phyloP scores from a whole-genome alignment of 1,140 invertebrate species.

The Glossosoma conforme region DNA sequence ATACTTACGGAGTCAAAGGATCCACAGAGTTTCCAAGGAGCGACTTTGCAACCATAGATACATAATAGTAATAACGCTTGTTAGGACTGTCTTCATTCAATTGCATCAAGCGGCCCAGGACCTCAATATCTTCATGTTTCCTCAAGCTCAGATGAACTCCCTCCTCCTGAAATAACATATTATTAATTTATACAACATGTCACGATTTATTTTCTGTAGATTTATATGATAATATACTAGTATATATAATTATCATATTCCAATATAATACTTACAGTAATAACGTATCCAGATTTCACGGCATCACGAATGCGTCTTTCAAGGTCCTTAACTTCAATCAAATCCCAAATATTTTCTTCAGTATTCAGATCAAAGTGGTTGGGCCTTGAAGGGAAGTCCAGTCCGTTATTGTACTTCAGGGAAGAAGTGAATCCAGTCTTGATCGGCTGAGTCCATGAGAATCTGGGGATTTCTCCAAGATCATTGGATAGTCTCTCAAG shows the following conservation, averaged over 20 bases:
- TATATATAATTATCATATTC: too few relatives aligned
- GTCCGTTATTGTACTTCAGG: slow-evolving; percentile 51
- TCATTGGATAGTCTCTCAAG: slow-evolving; percentile 62
- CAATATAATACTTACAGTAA: slow-evolving; percentile 32
- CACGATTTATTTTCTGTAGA: too few relatives aligned
- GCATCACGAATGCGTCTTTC: slow-evolving; percentile 51
- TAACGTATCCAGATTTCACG: slow-evolving; percentile 50
- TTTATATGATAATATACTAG: too few relatives aligned
- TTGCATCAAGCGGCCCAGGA: slow-evolving; percentile 52
- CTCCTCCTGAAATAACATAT: slow-evolving; percentile 18
- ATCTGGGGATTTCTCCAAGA: slow-evolving; percentile 55
- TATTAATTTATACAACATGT: too few relatives aligned
- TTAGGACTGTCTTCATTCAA: slow-evolving; percentile 50
- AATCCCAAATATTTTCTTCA: slow-evolving; percentile 39
- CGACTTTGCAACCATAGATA: slow-evolving; percentile 34
- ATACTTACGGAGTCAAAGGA: slow-evolving; percentile 17
- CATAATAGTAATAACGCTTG: slow-evolving; percentile 35
- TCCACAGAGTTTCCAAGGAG: slow-evolving; percentile 18
- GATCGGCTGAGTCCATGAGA: slow-evolving; percentile 51
- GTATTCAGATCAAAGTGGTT: slow-evolving; percentile 47
- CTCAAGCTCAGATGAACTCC: slow-evolving; percentile 52
- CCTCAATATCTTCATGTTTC: slow-evolving; percentile 50
- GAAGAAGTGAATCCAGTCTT: slow-evolving; percentile 56
- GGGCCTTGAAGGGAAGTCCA: slow-evolving; percentile 52
- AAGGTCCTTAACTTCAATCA: slow-evolving; percentile 46